Percentiles rank a stretch among this genome's conserved stretches.
Evolutionary conservation across 2,797 vertebrate genomes (phyloP).

Genomic region (Phrynocephalus vlangalii): DNA sequence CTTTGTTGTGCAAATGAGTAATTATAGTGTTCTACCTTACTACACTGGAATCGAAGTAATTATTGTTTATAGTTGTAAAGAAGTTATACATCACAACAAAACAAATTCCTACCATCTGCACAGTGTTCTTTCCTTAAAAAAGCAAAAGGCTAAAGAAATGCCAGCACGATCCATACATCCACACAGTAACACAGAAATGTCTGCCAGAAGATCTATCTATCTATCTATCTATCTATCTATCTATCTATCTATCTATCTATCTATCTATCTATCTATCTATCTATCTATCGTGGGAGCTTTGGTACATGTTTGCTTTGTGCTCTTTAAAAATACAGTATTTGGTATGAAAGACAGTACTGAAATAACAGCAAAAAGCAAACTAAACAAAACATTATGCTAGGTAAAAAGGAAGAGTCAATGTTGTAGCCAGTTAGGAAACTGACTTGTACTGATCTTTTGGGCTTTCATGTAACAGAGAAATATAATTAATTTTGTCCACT

Average conservation of each 20-base stretch:
- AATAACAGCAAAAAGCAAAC: neutral
- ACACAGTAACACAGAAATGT: neutral
- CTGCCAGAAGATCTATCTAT: neutral
- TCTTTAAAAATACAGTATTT: neutral
- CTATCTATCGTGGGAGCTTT: neutral
- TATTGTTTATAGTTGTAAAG: conserved; percentile 60
- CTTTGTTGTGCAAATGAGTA: conserved; percentile 57
- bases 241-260: neutral
- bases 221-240: neutral
- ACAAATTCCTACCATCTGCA: conserved; percentile 39
- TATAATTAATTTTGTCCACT: neutral
- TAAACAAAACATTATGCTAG: neutral
- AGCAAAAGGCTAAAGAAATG: conserved; percentile 25
- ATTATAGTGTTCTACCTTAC: conserved; percentile 64
- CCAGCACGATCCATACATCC: conserved; percentile 14
- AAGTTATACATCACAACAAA: conserved; percentile 68
- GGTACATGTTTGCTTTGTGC: neutral
- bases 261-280: neutral
- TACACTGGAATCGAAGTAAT: conserved; percentile 57
- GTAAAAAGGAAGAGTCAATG: neutral
- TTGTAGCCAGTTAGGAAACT: neutral
- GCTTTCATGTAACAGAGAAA: conserved; percentile 8
- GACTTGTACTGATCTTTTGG: no score
- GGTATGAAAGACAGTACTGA: neutral
- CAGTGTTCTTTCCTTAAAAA: conserved; percentile 39